A percentile compares a stretch with the other conserved stretches of the same genome.
phyloP scores from a whole-genome alignment of 1,140 invertebrate genomes.

The Rhyacophila brunnea region DNA sequence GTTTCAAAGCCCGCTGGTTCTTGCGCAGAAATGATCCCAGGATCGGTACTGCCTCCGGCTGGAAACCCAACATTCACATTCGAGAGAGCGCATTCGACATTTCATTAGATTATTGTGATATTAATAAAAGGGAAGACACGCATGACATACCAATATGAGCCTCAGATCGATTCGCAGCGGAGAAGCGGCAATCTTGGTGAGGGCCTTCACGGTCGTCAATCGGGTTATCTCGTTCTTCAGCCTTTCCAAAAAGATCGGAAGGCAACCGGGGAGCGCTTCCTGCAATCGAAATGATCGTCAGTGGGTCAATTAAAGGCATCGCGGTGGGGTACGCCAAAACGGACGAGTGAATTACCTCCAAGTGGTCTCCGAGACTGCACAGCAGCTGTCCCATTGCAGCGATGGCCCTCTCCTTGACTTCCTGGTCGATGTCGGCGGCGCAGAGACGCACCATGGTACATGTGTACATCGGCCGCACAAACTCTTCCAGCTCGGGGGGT shows the following conservation, averaged over 20 bases:
- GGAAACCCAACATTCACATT: too few relatives aligned
- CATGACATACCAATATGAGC: constrained; percentile 69
- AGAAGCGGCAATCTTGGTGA: constrained; percentile 91
- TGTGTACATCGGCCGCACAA: constrained; percentile 79
- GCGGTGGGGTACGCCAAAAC: not conserved
- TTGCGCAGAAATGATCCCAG: constrained; percentile 93
- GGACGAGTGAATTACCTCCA: constrained; percentile 50
- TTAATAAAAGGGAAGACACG: not conserved
- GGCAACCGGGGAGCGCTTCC: constrained; percentile 75
- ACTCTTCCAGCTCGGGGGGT: constrained; percentile 71
- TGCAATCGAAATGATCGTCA: constrained; percentile 49
- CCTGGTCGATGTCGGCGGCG: constrained; percentile 97
- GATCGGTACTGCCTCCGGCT: constrained; percentile 86
- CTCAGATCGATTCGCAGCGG: constrained; percentile 83
- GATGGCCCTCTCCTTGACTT: constrained; percentile 97
- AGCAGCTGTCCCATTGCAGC: constrained; percentile 96
- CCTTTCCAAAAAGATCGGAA: constrained; percentile 93
- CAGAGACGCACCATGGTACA: constrained; percentile 83
- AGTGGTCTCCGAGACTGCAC: constrained; percentile 84
- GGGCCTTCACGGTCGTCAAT: constrained; percentile 91
- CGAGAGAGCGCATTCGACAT: too few relatives aligned
- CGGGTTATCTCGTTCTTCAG: constrained; percentile 96
- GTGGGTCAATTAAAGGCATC: too few relatives aligned
- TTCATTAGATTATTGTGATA: not conserved
- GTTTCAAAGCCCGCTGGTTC: constrained; percentile 93